Evolutionary conservation across 2,888 invertebrate genomes (phyloP), one percentile per base, ranked within the genome.

Genomic region (Venusia cambrica): DNA sequence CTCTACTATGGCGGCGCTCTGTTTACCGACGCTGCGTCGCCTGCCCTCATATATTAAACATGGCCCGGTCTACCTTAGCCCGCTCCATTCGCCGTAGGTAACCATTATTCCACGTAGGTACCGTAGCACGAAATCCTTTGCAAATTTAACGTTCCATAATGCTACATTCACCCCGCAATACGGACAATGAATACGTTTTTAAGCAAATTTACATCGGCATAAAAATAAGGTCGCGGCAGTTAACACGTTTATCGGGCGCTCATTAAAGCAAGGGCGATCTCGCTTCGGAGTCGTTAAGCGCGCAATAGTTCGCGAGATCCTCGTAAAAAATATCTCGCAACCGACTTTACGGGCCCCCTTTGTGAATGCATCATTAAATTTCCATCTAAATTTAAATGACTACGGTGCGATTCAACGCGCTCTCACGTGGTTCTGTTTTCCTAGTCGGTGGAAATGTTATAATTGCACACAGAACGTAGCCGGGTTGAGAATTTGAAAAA

Each of bases 301-400:
- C 84, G 85, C 85, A 87, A 87, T 87, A 87, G 87, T 87, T 87
- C 83, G 83, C 87, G 83, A 84, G 85, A 84, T 87, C 81, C 84
- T 85, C 85, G 74, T 85, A 87, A 87, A 87, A 87, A 85, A 87
- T 84, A 85, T 85, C 83, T 84, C 83, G 79, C 83, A 76, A 78
- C 81, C 81, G 73, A 87, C 79, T 87, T 85, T 87, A 87, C 76
- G 85, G 84, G 85, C 80, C 76, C 79, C 78, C 84, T 87, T 87
- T 87, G 85, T 87, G 79, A 76, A 81, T 78, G 87, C 85, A 83
- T 87, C 87, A 87, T 87, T 87, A 87, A 87, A 87, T 85, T 84
- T 83, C 84, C 84, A 87, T 87, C 85, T 85, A 87, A 87, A 85
- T 85, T 87, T 84, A 84, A 87, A 87, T 85, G 84, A 84, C 78